Evolutionary conservation across 1,140 invertebrate genomes (phyloP).

Genomic region (Zaprionus nigranus): DNA sequence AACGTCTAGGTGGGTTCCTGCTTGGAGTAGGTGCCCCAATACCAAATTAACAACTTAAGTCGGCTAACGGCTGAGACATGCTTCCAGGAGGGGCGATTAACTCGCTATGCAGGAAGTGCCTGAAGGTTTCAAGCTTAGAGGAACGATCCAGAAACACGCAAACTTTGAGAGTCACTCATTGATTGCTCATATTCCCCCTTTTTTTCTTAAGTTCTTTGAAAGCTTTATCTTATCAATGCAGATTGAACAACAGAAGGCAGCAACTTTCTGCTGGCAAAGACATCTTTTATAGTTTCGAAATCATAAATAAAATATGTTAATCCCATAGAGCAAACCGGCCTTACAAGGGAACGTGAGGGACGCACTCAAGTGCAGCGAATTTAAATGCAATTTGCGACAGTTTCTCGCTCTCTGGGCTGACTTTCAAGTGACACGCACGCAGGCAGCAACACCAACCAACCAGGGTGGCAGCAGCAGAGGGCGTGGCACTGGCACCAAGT

Average conservation of each 20-base stretch:
- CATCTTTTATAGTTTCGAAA: slow-evolving; percentile 20
- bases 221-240: slow-evolving; percentile 51
- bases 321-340: background rate
- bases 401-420: slow-evolving; percentile 56
- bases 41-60: slow-evolving; percentile 53
- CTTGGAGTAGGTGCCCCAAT: slow-evolving; percentile 18
- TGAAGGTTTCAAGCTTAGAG: background rate
- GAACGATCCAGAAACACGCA: background rate
- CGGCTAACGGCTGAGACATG: slow-evolving; percentile 30
- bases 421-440: slow-evolving; percentile 68
- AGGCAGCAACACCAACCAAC: no score
- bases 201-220: background rate
- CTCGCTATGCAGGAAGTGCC: slow-evolving; percentile 18
- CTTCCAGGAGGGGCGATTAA: slow-evolving; percentile 32
- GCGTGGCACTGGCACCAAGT: slow-evolving; percentile 4
- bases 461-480: background rate
- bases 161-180: no score
- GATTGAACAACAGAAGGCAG: slow-evolving; percentile 42
- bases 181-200: background rate
- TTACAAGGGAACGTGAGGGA: background rate
- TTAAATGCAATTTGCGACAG: slow-evolving; percentile 78
- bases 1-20: background rate
- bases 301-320: slow-evolving; percentile 14
- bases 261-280: no score
- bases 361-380: slow-evolving; percentile 61